Evolutionary conservation across 1,140 invertebrate genomes (phyloP).

Genomic region (Berghia stephanieae): DNA sequence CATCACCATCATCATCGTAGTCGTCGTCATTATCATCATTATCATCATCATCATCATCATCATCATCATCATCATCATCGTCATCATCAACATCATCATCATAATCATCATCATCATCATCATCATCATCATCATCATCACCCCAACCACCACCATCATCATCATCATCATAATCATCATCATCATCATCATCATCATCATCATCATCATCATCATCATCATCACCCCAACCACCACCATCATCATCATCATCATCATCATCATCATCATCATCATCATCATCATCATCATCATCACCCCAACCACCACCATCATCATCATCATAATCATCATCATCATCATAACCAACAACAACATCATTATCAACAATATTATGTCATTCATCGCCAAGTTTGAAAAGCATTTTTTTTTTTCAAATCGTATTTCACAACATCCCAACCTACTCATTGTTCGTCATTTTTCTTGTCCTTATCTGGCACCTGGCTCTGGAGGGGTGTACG

Average conservation of each 20-base stretch:
- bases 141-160: background rate
- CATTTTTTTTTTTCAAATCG: background rate
- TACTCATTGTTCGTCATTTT: no score
- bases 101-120: conserved; percentile 15
- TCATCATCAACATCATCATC: conserved; percentile 6
- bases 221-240: conserved; percentile 2
- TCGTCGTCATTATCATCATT: background rate
- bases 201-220: conserved; percentile 30
- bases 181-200: conserved; percentile 29
- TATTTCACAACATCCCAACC: no score
- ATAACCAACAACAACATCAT: background rate
- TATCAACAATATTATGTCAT: conserved; percentile 9
- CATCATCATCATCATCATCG: conserved; percentile 3
- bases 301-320: no score
- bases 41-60: conserved; percentile 15
- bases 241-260: conserved; percentile 21
- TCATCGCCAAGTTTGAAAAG: background rate
- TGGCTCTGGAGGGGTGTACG: no score
- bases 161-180: conserved; percentile 25
- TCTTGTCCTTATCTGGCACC: no score
- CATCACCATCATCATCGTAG: conserved; percentile 10
- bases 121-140: conserved; percentile 9
- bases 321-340: background rate
- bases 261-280: conserved; percentile 24
- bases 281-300: no score